Percentiles rank a stretch among this genome's conserved stretches.
These are phyloP conservation scores for Trinectes maculatus DNA, from an alignment of 2,113 vertebrate species.

Conservation along the genomic window DNA sequence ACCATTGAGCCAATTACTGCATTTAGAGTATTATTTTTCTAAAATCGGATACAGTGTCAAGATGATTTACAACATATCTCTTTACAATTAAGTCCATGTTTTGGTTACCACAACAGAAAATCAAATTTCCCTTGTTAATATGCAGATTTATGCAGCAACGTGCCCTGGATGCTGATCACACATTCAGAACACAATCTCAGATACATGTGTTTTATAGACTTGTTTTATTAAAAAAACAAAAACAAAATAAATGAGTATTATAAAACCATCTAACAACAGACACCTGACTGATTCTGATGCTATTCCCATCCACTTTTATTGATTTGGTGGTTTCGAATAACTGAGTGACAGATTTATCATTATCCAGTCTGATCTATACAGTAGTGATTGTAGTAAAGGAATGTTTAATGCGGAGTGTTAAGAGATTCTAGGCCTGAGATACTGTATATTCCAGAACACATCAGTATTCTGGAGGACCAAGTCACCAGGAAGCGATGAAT, in stretches of 20 bases:
- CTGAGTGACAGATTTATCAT: neutral
- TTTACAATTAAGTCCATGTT: neutral
- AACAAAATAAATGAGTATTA: too few relatives aligned
- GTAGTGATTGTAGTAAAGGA: neutral
- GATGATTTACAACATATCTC: neutral
- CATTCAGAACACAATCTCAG: neutral
- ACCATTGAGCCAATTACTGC: neutral
- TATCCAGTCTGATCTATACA: neutral
- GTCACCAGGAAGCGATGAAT: slow-evolving; percentile 30
- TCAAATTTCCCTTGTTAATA: neutral
- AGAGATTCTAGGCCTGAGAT: neutral
- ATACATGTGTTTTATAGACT: too few relatives aligned
- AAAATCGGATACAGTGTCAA: neutral
- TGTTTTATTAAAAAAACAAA: too few relatives aligned
- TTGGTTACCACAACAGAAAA: neutral
- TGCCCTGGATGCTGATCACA: neutral
- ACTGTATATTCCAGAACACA: neutral
- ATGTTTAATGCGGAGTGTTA: neutral
- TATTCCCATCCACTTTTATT: neutral
- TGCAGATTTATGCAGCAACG: neutral
- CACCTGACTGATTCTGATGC: neutral
- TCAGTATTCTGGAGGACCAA: neutral
- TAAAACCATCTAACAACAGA: neutral
- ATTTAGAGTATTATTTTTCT: neutral
- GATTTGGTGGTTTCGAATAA: neutral